A percentile compares a stretch with the other conserved stretches of the same genome.
These are phyloP conservation scores for Cyprinodon brontotheroides DNA, from an alignment of 2,113 vertebrate species.

Conservation along the genomic window DNA sequence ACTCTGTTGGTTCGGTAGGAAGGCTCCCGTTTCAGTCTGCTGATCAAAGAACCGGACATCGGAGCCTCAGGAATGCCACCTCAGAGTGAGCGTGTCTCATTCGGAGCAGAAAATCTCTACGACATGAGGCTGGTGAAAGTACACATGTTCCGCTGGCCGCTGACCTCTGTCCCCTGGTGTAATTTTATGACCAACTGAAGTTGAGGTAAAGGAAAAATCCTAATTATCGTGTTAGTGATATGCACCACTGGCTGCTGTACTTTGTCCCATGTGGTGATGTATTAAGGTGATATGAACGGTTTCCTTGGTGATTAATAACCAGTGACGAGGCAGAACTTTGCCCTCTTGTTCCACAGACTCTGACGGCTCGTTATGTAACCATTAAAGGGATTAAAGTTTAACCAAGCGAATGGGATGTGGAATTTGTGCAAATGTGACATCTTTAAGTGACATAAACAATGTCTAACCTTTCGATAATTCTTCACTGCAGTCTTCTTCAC, in stretches of 20 bases:
- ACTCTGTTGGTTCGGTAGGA: slow-evolving; percentile 53
- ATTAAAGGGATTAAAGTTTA: slow-evolving; percentile 43
- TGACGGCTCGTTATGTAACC: slow-evolving; percentile 33
- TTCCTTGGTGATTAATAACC: slow-evolving; percentile 59
- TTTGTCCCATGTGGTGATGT: slow-evolving; percentile 30
- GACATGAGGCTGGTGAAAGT: background rate
- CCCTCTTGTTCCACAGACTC: slow-evolving; percentile 32
- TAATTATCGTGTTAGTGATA: slow-evolving; percentile 28
- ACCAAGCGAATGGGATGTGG: slow-evolving; percentile 8
- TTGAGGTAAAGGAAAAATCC: slow-evolving; percentile 32
- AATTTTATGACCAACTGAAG: slow-evolving; percentile 7
- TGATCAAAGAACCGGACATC: slow-evolving; percentile 55
- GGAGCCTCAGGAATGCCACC: slow-evolving; percentile 55
- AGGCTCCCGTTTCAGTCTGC: slow-evolving; percentile 22
- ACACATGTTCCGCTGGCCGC: background rate
- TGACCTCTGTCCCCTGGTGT: background rate
- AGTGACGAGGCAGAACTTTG: slow-evolving; percentile 45
- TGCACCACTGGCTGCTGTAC: slow-evolving; percentile 45
- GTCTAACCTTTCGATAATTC: slow-evolving; percentile 78
- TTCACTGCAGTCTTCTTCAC: slow-evolving; percentile 73
- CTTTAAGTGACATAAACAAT: background rate
- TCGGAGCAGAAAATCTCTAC: slow-evolving; percentile 3
- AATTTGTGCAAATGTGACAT: slow-evolving; percentile 24
- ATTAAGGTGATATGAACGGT: slow-evolving; percentile 42
- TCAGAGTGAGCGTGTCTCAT: slow-evolving; percentile 1